phyloP scores from a whole-genome alignment of 2,888 invertebrate species.

The Hemistola chrysoprasaria region DNA sequence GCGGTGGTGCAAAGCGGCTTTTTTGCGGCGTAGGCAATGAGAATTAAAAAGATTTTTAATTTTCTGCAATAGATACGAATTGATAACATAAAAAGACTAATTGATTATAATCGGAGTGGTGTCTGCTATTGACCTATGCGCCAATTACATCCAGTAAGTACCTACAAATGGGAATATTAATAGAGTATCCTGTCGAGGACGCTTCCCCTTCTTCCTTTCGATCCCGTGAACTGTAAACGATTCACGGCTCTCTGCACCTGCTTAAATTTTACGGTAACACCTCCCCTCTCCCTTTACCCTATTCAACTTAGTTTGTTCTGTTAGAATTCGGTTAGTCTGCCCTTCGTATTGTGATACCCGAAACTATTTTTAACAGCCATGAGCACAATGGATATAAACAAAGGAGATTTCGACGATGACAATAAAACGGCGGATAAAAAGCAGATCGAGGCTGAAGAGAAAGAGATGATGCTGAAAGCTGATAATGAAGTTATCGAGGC shows the following conservation, averaged over 20 bases:
- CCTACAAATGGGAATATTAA: neutral
- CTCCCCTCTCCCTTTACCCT: constrained; percentile 4
- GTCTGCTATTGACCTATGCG: constrained; percentile 11
- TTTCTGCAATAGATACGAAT: constrained; percentile 7
- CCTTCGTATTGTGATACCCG: constrained; percentile 3
- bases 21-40: constrained; percentile 14
- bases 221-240: constrained; percentile 7
- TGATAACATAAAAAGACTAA: neutral
- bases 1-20: constrained; percentile 28
- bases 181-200: constrained; percentile 7
- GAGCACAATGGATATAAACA: constrained; percentile 66
- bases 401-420: constrained; percentile 62
- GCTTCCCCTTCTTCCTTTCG: constrained; percentile 20
- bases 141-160: constrained; percentile 21
- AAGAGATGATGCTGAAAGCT: constrained; percentile 82
- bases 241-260: constrained; percentile 20
- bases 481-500: constrained; percentile 79
- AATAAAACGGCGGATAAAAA: constrained; percentile 83
- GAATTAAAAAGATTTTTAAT: constrained; percentile 3
- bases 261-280: constrained; percentile 8
- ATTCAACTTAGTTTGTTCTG: too few relatives aligned
- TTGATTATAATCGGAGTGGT: too few relatives aligned
- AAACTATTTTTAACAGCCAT: constrained; percentile 35
- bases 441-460: constrained; percentile 85
- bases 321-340: neutral